phyloP scores from a whole-genome alignment of 2,797 vertebrate genomes.

The Typhlichthys eigenmanni region DNA sequence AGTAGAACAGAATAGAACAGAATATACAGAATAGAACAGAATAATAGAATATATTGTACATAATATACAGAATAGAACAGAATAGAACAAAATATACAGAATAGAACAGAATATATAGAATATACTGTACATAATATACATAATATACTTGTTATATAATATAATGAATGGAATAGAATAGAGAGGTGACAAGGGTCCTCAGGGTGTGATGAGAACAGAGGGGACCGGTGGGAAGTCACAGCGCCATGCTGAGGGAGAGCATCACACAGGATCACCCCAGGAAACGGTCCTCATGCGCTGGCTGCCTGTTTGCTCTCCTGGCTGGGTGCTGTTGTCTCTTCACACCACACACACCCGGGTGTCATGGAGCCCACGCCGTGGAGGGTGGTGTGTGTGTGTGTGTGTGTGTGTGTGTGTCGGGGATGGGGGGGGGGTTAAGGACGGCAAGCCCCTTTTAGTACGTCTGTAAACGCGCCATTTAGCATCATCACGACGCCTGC shows the following conservation, averaged over 20 bases:
- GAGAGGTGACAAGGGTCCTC: background rate
- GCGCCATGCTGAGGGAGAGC: conserved; percentile 39
- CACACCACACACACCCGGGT: conserved; percentile 31
- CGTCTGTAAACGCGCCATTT: conserved; percentile 77
- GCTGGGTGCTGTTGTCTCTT: conserved; percentile 45
- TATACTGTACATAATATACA: no score
- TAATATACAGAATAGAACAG: background rate
- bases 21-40: background rate
- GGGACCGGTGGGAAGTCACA: conserved; percentile 51
- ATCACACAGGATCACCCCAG: conserved; percentile 42
- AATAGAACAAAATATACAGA: background rate
- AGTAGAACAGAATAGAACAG: background rate
- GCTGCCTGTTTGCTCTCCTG: conserved; percentile 46
- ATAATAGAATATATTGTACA: no score
- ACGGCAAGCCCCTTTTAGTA: conserved; percentile 64
- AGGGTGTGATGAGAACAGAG: conserved; percentile 19
- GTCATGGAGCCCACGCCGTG: conserved; percentile 22
- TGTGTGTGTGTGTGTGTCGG: conserved; percentile 18
- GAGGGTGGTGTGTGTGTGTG: conserved; percentile 37
- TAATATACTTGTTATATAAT: no score
- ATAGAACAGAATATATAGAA: no score
- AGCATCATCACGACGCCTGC: conserved; percentile 81
- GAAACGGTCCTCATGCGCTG: conserved; percentile 37
- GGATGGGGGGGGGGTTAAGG: background rate
- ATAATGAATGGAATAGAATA: background rate